phyloP scores from a whole-genome alignment of 2,888 invertebrate species.

The Eurytoma californica region DNA sequence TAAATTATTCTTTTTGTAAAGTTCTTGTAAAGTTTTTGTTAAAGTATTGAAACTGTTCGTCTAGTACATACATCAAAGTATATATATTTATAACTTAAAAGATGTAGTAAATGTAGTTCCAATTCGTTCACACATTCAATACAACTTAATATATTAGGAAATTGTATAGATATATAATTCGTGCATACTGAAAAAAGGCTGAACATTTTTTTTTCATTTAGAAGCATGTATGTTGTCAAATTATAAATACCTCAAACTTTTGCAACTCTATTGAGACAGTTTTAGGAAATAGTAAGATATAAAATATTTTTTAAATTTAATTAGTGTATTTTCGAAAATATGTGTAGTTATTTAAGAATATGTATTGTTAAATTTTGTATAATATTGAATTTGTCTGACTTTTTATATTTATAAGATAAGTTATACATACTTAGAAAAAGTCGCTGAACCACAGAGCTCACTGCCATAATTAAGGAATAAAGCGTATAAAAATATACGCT shows the following conservation, averaged over 20 bases:
- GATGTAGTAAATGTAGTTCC: constrained; percentile 35
- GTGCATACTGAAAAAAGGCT: constrained; percentile 34
- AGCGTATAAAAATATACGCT: constrained; percentile 22
- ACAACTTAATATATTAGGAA: constrained; percentile 34
- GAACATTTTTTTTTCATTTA: constrained; percentile 27
- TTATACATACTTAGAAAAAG: constrained; percentile 41
- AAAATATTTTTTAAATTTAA: constrained; percentile 41
- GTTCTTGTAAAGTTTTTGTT: constrained; percentile 49
- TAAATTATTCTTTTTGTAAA: constrained; percentile 39
- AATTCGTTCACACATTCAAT: constrained; percentile 28
- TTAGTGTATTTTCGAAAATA: constrained; percentile 23
- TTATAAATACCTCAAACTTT: constrained; percentile 8
- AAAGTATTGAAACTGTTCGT: constrained; percentile 45
- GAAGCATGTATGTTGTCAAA: constrained; percentile 9
- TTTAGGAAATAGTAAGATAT: constrained; percentile 35
- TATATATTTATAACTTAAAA: constrained; percentile 40
- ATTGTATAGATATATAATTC: constrained; percentile 35
- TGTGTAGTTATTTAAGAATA: constrained; percentile 18
- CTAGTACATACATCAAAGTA: constrained; percentile 7
- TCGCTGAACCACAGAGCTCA: constrained; percentile 68
- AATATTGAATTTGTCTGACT: constrained; percentile 29
- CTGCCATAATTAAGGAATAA: constrained; percentile 66
- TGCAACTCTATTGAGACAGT: constrained; percentile 39
- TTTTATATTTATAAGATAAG: constrained; percentile 42
- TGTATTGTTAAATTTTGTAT: constrained; percentile 45